These are phyloP conservation scores for Xyrichtys novacula DNA, from an alignment of 2,797 vertebrate species.

Conservation along the genomic window DNA sequence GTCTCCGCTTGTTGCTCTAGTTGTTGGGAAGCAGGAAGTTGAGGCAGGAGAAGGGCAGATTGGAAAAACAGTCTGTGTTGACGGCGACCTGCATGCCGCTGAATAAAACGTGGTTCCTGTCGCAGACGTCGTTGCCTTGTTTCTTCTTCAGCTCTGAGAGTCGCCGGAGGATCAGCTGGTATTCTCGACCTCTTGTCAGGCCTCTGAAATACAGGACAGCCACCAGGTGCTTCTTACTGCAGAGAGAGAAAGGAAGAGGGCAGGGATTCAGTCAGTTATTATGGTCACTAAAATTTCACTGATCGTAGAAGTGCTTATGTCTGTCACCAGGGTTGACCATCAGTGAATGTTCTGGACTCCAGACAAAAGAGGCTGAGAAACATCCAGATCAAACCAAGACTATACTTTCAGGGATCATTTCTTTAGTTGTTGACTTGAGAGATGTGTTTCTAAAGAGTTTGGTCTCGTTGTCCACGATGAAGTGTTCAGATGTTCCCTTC, in stretches of 20 bases:
- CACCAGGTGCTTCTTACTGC: constrained; percentile 80
- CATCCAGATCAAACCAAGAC: neutral
- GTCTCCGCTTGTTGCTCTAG: neutral
- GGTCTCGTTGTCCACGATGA: too few species aligned
- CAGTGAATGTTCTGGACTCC: neutral
- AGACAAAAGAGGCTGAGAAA: neutral
- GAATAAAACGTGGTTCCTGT: constrained; percentile 67
- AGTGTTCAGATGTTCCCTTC: too few species aligned
- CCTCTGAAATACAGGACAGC: constrained; percentile 84
- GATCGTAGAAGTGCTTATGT: too few species aligned
- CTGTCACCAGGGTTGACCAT: neutral
- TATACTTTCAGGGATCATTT: neutral
- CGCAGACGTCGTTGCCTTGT: fast-evolving
- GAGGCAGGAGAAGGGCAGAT: constrained; percentile 61
- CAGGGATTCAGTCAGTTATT: too few species aligned
- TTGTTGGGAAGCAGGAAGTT: constrained; percentile 18
- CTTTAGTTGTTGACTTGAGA: neutral
- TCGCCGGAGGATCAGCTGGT: constrained; percentile 67
- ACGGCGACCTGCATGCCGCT: constrained; percentile 63
- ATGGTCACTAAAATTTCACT: too few species aligned
- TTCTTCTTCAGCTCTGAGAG: constrained; percentile 62
- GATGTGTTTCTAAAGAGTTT: constrained; percentile 7
- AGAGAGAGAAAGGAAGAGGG: constrained; percentile 17
- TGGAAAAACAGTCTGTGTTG: constrained; percentile 68
- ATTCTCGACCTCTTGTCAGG: constrained; percentile 64